Evolutionary conservation across 2,888 invertebrate genomes (phyloP).

Genomic region (Cordilura impudica): DNA sequence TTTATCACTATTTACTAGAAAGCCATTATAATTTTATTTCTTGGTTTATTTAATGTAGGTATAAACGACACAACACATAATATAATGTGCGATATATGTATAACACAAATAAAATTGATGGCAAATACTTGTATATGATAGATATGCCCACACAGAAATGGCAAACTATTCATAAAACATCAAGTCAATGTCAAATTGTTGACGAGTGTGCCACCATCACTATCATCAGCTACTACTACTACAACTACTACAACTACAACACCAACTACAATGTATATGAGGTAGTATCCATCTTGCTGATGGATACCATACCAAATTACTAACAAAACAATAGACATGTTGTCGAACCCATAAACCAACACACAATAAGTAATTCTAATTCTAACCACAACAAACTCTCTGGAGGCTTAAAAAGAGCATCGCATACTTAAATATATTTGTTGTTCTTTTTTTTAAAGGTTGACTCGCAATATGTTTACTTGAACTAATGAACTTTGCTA

Average conservation of each 20-base stretch:
- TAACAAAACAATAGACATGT: conserved; percentile 47
- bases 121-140: conserved; percentile 58
- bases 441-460: not conserved
- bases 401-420: not conserved
- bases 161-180: conserved; percentile 66
- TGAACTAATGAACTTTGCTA: conserved; percentile 31
- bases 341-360: conserved; percentile 51
- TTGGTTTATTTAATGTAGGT: conserved; percentile 66
- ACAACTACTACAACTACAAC: no score
- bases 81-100: conserved; percentile 62
- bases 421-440: not conserved
- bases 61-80: conserved; percentile 40
- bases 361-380: conserved; percentile 5
- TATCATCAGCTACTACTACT: conserved; percentile 3
- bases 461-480: conserved; percentile 3
- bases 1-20: not conserved
- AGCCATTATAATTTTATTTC: conserved; percentile 9
- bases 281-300: conserved; percentile 12
- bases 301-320: conserved; percentile 27
- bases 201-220: conserved; percentile 60
- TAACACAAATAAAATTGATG: conserved; percentile 17
- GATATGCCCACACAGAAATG: conserved; percentile 70
- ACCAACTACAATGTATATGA: not conserved
- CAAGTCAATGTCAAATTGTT: conserved; percentile 75
- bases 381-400: not conserved